These are phyloP conservation scores for Ariolimax columbianus DNA, from an alignment of 2,888 invertebrate genomes.

Conservation along the genomic window DNA sequence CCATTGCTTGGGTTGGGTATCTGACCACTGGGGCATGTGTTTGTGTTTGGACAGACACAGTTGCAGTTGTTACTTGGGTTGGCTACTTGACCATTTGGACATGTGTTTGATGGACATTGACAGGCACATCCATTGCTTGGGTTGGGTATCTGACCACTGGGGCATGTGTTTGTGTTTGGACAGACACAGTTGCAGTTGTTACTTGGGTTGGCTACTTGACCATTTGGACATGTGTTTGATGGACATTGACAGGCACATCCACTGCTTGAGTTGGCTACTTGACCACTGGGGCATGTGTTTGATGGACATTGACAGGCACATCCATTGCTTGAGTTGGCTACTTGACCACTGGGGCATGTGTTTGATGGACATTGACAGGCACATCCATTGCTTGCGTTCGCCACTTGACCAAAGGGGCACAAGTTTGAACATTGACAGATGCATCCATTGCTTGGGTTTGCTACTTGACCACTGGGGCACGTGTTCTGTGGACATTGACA, in stretches of 20 bases:
- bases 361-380: slow-evolving; percentile 12
- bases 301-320: neutral
- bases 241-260: neutral
- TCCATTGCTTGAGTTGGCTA: neutral
- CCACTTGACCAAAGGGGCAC: neutral
- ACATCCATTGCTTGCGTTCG: neutral
- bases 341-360: neutral
- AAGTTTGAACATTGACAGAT: neutral
- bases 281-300: neutral
- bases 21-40: neutral
- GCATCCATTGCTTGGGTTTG: neutral
- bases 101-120: neutral
- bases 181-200: slow-evolving; percentile 2
- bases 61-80: slow-evolving; percentile 2
- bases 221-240: neutral
- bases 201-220: neutral
- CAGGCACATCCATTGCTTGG: neutral
- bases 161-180: neutral
- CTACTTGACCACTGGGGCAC: neutral
- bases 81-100: neutral
- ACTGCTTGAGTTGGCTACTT: neutral
- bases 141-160: neutral
- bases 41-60: neutral
- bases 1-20: neutral
- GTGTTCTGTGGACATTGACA: neutral